phyloP scores from a whole-genome alignment of 1,140 invertebrate genomes.

The Amyelois transitella region DNA sequence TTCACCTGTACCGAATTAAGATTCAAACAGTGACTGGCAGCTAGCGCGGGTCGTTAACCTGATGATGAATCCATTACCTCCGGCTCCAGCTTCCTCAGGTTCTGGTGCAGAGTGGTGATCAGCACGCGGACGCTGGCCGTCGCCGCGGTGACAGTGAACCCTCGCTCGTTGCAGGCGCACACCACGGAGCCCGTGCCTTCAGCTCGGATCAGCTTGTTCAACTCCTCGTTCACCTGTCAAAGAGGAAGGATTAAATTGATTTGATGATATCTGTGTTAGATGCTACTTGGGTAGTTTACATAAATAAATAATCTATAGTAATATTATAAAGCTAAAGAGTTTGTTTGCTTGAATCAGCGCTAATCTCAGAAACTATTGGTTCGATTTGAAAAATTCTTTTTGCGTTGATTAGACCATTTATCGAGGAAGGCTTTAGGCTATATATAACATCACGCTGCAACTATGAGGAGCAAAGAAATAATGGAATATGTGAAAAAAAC shows the following conservation, averaged over 20 bases:
- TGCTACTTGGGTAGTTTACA: background rate
- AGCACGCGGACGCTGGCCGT: conserved; percentile 92
- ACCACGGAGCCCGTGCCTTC: conserved; percentile 71
- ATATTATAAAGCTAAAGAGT: too few species aligned
- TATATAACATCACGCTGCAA: too few species aligned
- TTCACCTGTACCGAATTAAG: too few species aligned
- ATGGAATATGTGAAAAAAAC: too few species aligned
- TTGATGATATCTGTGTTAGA: background rate
- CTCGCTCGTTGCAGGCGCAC: conserved; percentile 81
- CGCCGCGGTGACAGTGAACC: conserved; percentile 87
- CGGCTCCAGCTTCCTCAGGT: conserved; percentile 93
- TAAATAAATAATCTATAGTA: background rate
- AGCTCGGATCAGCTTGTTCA: conserved; percentile 81
- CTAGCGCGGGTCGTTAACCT: too few species aligned
- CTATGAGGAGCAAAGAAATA: too few species aligned
- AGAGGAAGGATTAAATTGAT: background rate
- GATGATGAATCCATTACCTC: conserved; percentile 72
- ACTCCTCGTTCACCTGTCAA: conserved; percentile 78
- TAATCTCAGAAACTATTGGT: too few species aligned
- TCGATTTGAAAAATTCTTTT: too few species aligned
- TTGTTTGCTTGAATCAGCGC: background rate
- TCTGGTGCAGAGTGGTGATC: conserved; percentile 94
- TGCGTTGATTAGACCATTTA: too few species aligned
- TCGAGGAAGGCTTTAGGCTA: too few species aligned
- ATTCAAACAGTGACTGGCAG: too few species aligned